These are phyloP conservation scores for Phytoseiulus persimilis DNA, from an alignment of 2,888 invertebrate species.

Conservation along the genomic window DNA sequence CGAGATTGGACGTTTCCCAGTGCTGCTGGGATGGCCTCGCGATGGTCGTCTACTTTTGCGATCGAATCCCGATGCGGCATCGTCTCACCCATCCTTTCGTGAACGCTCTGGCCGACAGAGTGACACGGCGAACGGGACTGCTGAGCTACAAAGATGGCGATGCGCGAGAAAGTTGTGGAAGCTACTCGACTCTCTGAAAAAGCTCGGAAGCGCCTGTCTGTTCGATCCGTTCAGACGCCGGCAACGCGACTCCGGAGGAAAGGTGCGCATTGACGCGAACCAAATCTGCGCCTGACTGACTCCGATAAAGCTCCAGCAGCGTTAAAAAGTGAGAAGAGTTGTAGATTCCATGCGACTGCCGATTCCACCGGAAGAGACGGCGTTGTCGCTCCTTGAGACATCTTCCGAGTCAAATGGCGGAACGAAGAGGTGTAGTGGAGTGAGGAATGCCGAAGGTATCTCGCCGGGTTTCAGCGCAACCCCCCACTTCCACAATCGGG, in stretches of 20 bases:
- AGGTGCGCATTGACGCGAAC: not conserved
- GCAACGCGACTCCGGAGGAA: not conserved
- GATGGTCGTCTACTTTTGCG: no score
- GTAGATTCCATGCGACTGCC: not conserved
- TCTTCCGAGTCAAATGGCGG: not conserved
- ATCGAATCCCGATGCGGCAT: no score
- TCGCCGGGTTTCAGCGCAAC: no score
- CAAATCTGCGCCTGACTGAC: not conserved
- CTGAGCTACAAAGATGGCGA: no score
- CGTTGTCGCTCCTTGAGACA: not conserved
- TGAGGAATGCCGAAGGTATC: not conserved
- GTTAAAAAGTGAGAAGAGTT: not conserved
- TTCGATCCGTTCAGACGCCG: not conserved
- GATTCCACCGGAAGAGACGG: not conserved
- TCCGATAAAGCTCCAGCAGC: not conserved
- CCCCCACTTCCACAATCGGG: no score
- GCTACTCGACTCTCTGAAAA: not conserved
- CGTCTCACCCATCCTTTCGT: no score
- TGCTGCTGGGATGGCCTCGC: no score
- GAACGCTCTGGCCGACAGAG: no score
- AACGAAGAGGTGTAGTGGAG: not conserved
- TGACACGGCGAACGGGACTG: no score
- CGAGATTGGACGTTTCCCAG: no score
- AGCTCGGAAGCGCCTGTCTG: not conserved
- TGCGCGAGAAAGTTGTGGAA: no score